These are phyloP conservation scores for Leptopilina clavipes DNA, from an alignment of 1,140 invertebrate species.

Conservation along the genomic window DNA sequence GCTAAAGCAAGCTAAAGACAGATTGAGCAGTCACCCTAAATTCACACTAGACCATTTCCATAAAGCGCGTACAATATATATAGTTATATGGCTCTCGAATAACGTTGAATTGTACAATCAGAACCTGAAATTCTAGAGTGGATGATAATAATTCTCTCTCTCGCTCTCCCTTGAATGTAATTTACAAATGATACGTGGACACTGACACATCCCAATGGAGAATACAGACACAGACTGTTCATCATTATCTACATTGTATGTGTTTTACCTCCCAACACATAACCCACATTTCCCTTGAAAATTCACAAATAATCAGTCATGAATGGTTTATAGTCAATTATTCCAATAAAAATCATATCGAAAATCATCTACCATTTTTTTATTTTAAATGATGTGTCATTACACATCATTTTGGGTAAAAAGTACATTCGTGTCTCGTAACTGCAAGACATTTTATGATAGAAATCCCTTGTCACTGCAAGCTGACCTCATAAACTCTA, in stretches of 20 bases:
- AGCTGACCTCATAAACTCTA: no score
- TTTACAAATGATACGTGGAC: background rate
- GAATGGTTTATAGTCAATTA: no score
- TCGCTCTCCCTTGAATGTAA: background rate
- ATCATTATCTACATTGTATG: background rate
- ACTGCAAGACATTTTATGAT: no score
- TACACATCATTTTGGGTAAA: no score
- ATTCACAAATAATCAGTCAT: background rate
- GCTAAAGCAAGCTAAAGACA: background rate
- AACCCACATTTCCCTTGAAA: background rate
- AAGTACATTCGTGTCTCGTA: no score
- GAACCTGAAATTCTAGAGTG: background rate
- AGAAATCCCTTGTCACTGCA: no score
- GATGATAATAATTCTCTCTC: background rate
- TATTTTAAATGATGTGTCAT: no score
- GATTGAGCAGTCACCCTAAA: slow-evolving; percentile 1
- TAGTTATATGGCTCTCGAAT: background rate
- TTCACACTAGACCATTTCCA: slow-evolving; percentile 9
- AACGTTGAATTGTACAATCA: background rate
- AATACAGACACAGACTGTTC: background rate
- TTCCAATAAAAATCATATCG: no score
- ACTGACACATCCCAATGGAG: background rate
- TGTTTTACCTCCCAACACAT: no score
- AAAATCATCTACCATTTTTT: no score
- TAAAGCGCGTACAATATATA: background rate